These are phyloP conservation scores for Onychomys leucogaster DNA, from an alignment of 2,797 vertebrate species.

Conservation along the genomic window DNA sequence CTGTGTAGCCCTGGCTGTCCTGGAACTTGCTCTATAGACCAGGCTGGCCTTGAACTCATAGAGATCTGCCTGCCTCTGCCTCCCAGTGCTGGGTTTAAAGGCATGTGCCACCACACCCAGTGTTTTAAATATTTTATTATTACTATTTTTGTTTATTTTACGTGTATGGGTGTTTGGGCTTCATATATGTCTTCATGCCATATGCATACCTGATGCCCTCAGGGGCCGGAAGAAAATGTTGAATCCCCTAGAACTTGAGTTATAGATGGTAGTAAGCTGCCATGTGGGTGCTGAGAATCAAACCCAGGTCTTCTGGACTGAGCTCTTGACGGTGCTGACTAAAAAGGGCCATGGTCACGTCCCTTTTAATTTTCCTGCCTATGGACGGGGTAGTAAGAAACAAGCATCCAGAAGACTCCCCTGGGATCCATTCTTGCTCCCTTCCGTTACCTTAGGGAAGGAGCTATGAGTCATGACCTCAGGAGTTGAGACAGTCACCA, in stretches of 20 bases:
- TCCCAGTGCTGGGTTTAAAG: neutral
- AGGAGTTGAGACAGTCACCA: neutral
- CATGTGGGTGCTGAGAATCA: neutral
- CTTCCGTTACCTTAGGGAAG: neutral
- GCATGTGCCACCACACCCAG: neutral
- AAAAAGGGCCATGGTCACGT: neutral
- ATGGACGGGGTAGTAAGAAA: neutral
- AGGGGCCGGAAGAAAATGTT: neutral
- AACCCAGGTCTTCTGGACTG: neutral
- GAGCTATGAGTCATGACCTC: neutral
- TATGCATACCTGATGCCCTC: neutral
- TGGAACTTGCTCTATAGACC: neutral
- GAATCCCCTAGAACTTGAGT: neutral
- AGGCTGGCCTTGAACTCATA: neutral
- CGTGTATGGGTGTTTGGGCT: neutral
- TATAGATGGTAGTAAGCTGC: neutral
- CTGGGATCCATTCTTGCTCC: neutral
- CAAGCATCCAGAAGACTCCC: neutral
- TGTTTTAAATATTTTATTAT: neutral
- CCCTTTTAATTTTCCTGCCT: neutral
- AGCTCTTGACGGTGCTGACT: neutral
- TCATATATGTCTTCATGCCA: neutral
- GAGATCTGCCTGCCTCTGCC: neutral
- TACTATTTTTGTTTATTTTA: neutral
- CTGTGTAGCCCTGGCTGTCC: neutral